Evolutionary conservation across 2,888 invertebrate species (phyloP), one percentile per base, ranked within the genome.

Genomic region (Meganola albula): DNA sequence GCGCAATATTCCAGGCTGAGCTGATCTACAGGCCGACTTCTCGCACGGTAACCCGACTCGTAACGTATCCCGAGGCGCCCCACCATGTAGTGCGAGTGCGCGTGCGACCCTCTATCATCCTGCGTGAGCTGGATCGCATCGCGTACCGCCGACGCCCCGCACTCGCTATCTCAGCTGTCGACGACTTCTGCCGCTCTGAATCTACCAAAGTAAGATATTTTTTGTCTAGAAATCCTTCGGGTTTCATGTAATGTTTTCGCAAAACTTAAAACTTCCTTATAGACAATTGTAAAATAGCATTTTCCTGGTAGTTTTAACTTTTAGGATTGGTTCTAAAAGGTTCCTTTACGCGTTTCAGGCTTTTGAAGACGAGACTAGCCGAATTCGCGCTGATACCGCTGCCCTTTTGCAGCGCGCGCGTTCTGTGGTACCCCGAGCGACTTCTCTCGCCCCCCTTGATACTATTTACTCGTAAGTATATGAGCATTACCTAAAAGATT

Each of bases 361-460:
- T 54, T 95, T 95, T 79, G 92, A 93, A 72, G 93, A 93, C 72
- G 94, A 95, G 78, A 91, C 92, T 48, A 90, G 91, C 64, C 89
- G 91, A 58, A 95, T 95, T 68, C 91, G 94, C 53, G 91, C 93
- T 30, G 91, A 92, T 62, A 91, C 94, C 27, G 90, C 91, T 54
- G 88, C 92, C 34, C 87, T 95, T 32, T 86, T 95, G 52, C 90
- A 90, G 55, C 90, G 92, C 53, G 89, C 94, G 50, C 92, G 94
- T 64, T 89, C 91, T 24, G 92, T 92, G 41, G 90, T 94, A 36
- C 91, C 92, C 32, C 90, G 93, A 50, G 90, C 91, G 26, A 87
- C 88, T 49, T 87, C 90, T 36, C 67, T 89, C 43, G 75, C 88
- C 51, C 89, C 88, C 12, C 67, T 82, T 35, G 85, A 87, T 33